phyloP scores from a whole-genome alignment of 2,113 vertebrate genomes.

The Zapus hudsonius region DNA sequence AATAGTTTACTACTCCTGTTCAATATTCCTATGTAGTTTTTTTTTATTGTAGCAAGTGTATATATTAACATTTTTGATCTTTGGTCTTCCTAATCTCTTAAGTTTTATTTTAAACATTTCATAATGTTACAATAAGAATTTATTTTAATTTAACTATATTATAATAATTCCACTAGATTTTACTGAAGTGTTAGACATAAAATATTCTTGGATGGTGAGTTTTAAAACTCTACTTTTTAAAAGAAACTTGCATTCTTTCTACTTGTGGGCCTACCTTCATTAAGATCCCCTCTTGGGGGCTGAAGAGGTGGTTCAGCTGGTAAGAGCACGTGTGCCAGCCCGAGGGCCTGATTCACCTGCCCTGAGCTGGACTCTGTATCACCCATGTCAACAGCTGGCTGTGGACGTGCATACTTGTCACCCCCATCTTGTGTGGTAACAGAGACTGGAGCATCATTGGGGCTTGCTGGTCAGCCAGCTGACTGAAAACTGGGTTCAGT shows the following conservation, averaged over 20 bases:
- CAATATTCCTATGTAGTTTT: neutral
- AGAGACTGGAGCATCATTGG: no score
- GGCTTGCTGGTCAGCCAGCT: no score
- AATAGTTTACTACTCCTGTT: neutral
- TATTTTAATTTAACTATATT: neutral
- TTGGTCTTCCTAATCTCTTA: neutral
- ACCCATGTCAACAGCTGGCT: no score
- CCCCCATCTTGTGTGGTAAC: no score
- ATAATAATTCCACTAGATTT: neutral
- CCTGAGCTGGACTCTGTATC: no score
- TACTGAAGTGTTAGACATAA: constrained; percentile 13
- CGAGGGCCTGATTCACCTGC: no score
- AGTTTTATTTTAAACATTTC: neutral
- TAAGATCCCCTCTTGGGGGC: neutral
- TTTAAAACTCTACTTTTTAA: constrained; percentile 3
- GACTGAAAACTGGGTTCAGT: no score
- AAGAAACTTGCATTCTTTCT: neutral
- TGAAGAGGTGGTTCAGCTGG: no score
- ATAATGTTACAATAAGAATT: neutral
- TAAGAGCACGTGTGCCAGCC: no score
- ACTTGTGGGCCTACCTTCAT: neutral
- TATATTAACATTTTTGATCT: neutral
- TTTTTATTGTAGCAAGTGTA: constrained; percentile 29
- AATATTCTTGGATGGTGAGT: neutral
- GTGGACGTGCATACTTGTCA: no score